Base-by-base conservation (phyloP, 2,797 vertebrate species). In the Cossypha caffra region DNA sequence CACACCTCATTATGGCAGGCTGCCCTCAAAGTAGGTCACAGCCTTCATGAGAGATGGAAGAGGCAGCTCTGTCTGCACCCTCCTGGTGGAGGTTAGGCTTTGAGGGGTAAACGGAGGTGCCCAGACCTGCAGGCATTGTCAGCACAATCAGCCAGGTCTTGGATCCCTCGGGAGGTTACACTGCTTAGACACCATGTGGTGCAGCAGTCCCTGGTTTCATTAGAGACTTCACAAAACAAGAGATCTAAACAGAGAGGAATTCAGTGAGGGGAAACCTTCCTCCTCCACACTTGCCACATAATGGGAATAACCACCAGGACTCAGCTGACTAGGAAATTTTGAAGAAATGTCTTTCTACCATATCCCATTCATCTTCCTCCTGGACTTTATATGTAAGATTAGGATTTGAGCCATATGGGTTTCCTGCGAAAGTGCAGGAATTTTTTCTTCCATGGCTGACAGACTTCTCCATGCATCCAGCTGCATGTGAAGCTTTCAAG, bases 141-240 rank as follows among this genome's bases (percentile, higher is more conserved):
- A 4, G 59, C 43, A 64, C 48, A 12, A 16, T 15, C 5, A 13
- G 11, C 40, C 67, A 69, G 72, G 12, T 59, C 35, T 33, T 40
- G n/a, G 14, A 38, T 76, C n/a, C 6, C 31, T 45, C 1, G 0
- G 9, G 18, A 25, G 8, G 7, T 4, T 62, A 38, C 1, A 1
- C 23, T 73, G 31, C 66, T 55, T 59, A 23, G 38, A 68, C 14
- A 69, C 16, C 1, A 0, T 8, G 28, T 23, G 20, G 25, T 79
- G 31, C 43, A 89, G 51, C 47, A 63, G 28, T n/a, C 37, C 14
- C 24, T 66, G 14, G 11, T 58, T 81, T 76, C 5, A 1, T 24
- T 3, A 9, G 37, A 68, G 28, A 52, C 2, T 63, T 43, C 19
- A 68, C 26, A 43, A 51, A 94, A 86, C 15, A 80, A 57, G 8